Base-by-base conservation (phyloP, 2,113 vertebrate species). In the Edolisoma coerulescens region DNA sequence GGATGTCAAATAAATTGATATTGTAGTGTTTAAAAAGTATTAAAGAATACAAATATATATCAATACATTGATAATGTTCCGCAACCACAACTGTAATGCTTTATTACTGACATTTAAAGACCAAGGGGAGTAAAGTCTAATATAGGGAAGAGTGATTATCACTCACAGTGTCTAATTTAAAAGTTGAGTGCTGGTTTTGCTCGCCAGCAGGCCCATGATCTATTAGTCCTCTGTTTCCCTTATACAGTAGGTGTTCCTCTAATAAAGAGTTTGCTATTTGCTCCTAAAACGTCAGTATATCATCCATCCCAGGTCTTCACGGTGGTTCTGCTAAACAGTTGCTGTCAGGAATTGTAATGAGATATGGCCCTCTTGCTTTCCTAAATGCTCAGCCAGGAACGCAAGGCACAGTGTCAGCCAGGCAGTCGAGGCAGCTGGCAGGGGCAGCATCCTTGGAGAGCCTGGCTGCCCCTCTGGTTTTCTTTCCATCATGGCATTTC, bases 21-120 rank as follows among this genome's bases (percentile, higher is more conserved):
- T 14, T 57, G 17, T 22, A 56, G 35, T 59, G 13, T 84, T 93
- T 77, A 60, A 88, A 79, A 96, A 93, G 60, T 95, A 77, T 92
- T 96, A 91, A 96, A 95, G 74, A 80, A 52, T 80, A 95, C 44
- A 91, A 73, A 79, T 95, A 89, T 60, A 39, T 78, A 81, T 45
- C 56, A 79, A 92, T 92, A 60, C 32, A 61, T 75, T 89, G 89
- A 75, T 92, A 95, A 92, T 63, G 30, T 41, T 95, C 85, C 91
- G 35, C 69, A 96, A 77, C 80, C 37, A 32, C 77, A 85, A 59
- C 37, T 77, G n/a, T 49, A 41, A 44, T 68, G 52, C 59, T 89
- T 89, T 93, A 74, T 94, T 93, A 80, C 41, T 87, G 64, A n/a
- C 56, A 80, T 89, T 94, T 88, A 74, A 95, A 96, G 70, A 95